phyloP scores from a whole-genome alignment of 2,113 vertebrate genomes.

The Kryptolebias marmoratus region DNA sequence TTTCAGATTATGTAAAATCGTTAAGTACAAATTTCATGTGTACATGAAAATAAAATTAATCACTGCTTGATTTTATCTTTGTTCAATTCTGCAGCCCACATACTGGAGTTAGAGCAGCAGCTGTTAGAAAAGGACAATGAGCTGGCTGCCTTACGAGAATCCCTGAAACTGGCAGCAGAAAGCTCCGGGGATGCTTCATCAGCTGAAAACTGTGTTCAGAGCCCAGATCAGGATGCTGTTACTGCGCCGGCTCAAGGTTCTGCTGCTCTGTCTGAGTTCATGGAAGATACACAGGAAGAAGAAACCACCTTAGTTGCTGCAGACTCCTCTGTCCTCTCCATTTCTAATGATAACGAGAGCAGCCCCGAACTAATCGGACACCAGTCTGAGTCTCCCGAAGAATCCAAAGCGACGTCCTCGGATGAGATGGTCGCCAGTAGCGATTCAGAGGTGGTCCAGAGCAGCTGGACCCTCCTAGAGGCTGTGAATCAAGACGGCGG shows the following conservation, averaged over 20 bases:
- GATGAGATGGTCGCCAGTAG: conserved; percentile 84
- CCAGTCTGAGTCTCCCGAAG: conserved; percentile 78
- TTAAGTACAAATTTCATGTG: background rate
- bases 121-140: conserved; percentile 74
- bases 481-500: conserved; percentile 79
- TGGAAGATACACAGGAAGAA: conserved; percentile 70
- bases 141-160: conserved; percentile 70
- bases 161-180: conserved; percentile 61
- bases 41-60: background rate
- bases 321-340: conserved; percentile 68
- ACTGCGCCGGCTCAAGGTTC: conserved; percentile 13
- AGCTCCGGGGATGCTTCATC: conserved; percentile 43
- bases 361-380: conserved; percentile 74
- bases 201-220: conserved; percentile 32
- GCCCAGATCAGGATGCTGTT: conserved; percentile 18
- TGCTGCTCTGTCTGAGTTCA: conserved; percentile 30
- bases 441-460: conserved; percentile 83
- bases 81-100: conserved; percentile 29
- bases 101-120: conserved; percentile 70
- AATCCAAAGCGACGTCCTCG: conserved; percentile 79
- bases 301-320: conserved; percentile 76
- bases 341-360: conserved; percentile 70
- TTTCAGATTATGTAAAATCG: too few relatives aligned
- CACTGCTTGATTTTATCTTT: background rate
- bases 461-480: conserved; percentile 83